Conservation (phyloP, 2,113 vertebrate genomes). For the Mirounga angustirostris region DNA sequence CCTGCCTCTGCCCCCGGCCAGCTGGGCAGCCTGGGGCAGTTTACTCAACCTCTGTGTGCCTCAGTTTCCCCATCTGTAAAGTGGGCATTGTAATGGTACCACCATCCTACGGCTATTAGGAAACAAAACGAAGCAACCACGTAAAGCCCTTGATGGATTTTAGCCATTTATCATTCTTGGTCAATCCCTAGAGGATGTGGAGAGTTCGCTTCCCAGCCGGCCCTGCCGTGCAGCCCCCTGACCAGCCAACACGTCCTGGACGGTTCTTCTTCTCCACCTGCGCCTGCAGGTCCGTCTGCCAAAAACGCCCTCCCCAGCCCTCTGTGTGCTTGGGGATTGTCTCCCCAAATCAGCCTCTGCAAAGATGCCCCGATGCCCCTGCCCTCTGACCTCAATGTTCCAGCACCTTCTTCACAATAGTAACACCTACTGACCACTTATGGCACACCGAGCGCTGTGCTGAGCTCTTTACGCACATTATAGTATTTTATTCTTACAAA, state of each 20-base stretch:
- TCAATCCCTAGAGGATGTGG: background rate
- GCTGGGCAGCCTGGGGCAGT: background rate
- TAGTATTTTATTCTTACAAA: background rate
- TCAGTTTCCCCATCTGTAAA: background rate
- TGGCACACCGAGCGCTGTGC: background rate
- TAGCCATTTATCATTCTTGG: background rate
- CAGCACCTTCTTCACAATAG: background rate
- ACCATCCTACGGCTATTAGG: background rate
- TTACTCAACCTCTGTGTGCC: background rate
- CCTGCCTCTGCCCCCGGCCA: background rate
- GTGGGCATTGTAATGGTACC: background rate
- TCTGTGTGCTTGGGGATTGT: background rate
- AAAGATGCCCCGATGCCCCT: accelerated
- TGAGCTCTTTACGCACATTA: background rate
- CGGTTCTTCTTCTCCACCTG: background rate
- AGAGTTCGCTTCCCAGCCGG: accelerated
- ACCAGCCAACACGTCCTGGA: background rate
- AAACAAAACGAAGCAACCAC: background rate
- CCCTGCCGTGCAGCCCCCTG: accelerated
- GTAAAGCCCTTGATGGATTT: background rate
- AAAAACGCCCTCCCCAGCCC: background rate
- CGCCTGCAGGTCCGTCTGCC: accelerated
- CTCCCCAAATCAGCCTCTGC: background rate
- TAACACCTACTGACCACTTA: no score
- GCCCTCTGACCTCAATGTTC: accelerated